Evolutionary conservation across 2,888 invertebrate species (phyloP), one percentile per base, ranked within the genome.

Genomic region (Acrocyrtus sp.): DNA sequence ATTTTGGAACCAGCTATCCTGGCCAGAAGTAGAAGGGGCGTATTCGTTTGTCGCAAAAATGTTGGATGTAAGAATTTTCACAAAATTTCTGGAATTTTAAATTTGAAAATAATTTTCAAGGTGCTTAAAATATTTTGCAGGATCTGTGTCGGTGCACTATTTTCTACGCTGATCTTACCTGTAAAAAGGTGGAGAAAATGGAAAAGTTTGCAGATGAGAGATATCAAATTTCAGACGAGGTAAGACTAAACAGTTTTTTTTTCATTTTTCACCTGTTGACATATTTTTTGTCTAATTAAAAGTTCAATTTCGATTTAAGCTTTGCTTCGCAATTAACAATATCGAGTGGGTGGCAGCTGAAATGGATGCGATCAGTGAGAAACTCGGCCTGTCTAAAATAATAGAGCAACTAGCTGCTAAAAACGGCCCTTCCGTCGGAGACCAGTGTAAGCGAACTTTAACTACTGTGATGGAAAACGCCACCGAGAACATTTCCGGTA

Each of bases 301-400:
- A n/a, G n/a, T n/a, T n/a, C n/a, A n/a, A n/a, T n/a, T n/a, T n/a
- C n/a, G n/a, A 48, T 58, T 83, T 27, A 82, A 89, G 87, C 93
- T 98, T 90, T 98, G 98, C 83, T 89, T 96, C 29, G 95, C 96
- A 3, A 95, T 98, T 76, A 98, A 98, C 86, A 98, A 98, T 83
- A 96, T 98, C 79, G 96, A 97, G 84, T 96, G 96, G 83, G 95
- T 98, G 24, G 88, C 95, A 2, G 92, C 93, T 83, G 92, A 93
- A 21, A 87, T 98, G 78, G 88, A 89, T 69, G 92, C 95, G 0
- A 92, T 98, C 82, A 92, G 94, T 0, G 89, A 89, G 62, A 95
- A 95, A 83, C 86, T 98, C 27, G 93, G 92, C 15, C 90, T 93
- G 84, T 90, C 92, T 57, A 88, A 89, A 12, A 91, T 95, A 43